Evolutionary conservation across 2,888 invertebrate genomes (phyloP).

Genomic region (Toxonevra muliebris): DNA sequence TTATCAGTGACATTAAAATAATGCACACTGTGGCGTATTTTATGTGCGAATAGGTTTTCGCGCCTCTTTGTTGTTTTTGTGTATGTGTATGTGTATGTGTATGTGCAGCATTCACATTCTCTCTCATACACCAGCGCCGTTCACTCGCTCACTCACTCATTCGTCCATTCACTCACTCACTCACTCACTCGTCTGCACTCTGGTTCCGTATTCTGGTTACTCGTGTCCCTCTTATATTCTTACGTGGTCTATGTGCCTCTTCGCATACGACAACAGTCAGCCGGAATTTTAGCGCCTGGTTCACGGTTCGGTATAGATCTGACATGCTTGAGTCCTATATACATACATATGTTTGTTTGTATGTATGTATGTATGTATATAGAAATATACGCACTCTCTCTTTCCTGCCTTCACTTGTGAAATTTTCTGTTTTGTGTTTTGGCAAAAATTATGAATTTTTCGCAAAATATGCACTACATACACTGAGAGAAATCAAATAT

Average conservation of each 20-base stretch:
- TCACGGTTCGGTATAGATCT: too few relatives aligned
- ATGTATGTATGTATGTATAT: too few relatives aligned
- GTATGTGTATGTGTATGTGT: background rate
- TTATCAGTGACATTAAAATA: slow-evolving; percentile 58
- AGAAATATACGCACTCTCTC: too few relatives aligned
- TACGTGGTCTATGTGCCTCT: too few relatives aligned
- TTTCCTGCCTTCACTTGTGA: too few relatives aligned
- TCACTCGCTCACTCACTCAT: background rate
- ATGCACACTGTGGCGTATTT: slow-evolving; percentile 63
- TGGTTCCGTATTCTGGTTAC: background rate
- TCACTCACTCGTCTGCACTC: background rate
- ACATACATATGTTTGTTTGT: too few relatives aligned
- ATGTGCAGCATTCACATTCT: slow-evolving; percentile 1
- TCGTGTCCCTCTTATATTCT: too few relatives aligned
- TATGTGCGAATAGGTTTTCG: slow-evolving; percentile 65
- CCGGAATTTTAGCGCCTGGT: too few relatives aligned
- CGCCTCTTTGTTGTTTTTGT: slow-evolving; percentile 51
- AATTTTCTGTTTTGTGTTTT: background rate
- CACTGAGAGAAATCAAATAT: slow-evolving; percentile 10
- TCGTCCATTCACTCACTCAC: slow-evolving; percentile 1
- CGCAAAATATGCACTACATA: background rate
- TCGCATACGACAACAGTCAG: too few relatives aligned
- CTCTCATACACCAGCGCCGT: background rate
- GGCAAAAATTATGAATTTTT: too few relatives aligned
- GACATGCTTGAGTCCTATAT: too few relatives aligned